Percentiles rank a stretch among this genome's conserved stretches.
Evolutionary conservation across 2,888 invertebrate species (phyloP).

Genomic region (Ormyrus pomaceus): DNA sequence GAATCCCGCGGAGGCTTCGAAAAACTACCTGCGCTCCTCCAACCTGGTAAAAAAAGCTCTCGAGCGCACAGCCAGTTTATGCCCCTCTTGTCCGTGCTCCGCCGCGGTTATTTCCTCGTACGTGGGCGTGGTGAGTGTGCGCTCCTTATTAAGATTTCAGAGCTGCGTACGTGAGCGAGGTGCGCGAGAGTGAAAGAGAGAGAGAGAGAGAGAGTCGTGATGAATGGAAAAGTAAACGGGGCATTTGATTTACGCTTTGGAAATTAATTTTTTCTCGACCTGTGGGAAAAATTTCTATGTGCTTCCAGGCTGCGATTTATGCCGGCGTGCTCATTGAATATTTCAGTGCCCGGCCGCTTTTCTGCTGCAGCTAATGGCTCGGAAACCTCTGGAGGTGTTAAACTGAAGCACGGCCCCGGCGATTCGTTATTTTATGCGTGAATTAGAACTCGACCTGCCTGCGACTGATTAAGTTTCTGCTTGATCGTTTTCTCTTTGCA

Average conservation of each 20-base stretch:
- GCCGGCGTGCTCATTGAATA: neutral
- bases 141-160: constrained; percentile 52
- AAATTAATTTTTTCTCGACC: constrained; percentile 20
- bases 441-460: too few species aligned
- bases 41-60: neutral
- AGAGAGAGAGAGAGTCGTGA: neutral
- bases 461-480: too few species aligned
- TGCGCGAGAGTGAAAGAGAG: neutral
- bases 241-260: constrained; percentile 10
- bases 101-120: neutral
- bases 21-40: neutral
- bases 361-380: neutral
- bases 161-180: neutral
- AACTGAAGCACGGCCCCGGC: neutral
- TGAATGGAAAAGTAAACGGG: constrained; percentile 41
- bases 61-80: neutral
- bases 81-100: too few species aligned
- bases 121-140: constrained; percentile 30
- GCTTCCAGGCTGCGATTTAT: too few species aligned
- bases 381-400: too few species aligned
- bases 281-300: neutral
- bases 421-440: too few species aligned
- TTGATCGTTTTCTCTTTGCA: too few species aligned
- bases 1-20: too few species aligned
- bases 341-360: neutral